phyloP scores from a whole-genome alignment of 2,888 invertebrate genomes.

The Campaea margaritaria region DNA sequence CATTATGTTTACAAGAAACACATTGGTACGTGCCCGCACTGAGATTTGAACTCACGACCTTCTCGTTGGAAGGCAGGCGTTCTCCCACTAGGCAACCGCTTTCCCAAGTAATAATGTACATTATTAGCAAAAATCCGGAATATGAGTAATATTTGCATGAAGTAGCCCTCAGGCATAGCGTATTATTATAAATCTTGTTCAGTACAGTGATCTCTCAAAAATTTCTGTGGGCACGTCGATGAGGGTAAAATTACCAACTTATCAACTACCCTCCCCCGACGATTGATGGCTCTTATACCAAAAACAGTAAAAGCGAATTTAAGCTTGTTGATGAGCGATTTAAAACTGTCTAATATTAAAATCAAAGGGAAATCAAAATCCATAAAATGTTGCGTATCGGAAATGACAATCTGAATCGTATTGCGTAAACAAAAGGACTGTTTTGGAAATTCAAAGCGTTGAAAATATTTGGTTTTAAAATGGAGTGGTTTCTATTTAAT shows the following conservation, averaged over 20 bases:
- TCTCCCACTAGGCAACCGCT: too few species aligned
- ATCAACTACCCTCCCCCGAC: background rate
- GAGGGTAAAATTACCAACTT: background rate
- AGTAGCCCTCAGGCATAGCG: constrained; percentile 9
- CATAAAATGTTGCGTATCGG: background rate
- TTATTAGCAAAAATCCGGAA: constrained; percentile 2
- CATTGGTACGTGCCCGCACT: too few species aligned
- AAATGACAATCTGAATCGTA: constrained; percentile 1
- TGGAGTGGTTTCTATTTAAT: constrained; percentile 28
- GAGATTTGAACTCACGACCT: too few species aligned
- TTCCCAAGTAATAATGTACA: too few species aligned
- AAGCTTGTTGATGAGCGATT: background rate
- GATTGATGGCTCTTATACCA: background rate
- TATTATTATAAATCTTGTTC: constrained; percentile 17
- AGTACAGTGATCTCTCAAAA: constrained; percentile 25
- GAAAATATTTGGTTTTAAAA: constrained; percentile 15
- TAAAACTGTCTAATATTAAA: constrained; percentile 15
- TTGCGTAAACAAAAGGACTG: background rate
- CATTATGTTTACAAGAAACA: too few species aligned
- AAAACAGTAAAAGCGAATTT: background rate
- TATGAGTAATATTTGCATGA: constrained; percentile 2
- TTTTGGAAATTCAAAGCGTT: background rate
- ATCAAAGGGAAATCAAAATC: constrained; percentile 15
- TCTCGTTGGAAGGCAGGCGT: too few species aligned
- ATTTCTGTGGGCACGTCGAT: background rate